phyloP scores from a whole-genome alignment of 2,797 vertebrate genomes.

The Girardinus metallicus region DNA sequence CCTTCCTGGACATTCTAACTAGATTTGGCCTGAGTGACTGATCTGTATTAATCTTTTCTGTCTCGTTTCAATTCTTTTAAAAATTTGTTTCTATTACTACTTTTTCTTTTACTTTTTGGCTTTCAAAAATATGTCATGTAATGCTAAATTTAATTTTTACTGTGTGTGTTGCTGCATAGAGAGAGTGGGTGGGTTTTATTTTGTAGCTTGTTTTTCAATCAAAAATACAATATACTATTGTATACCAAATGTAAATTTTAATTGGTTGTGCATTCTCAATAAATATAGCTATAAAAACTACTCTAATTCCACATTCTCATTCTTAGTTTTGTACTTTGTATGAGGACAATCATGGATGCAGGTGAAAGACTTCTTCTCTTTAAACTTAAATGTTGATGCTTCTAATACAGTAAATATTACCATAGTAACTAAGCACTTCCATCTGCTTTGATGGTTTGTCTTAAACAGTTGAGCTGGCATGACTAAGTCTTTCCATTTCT shows the following conservation, averaged over 20 bases:
- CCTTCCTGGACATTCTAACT: neutral
- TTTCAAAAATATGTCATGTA: neutral
- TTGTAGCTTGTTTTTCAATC: neutral
- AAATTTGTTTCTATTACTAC: too few species aligned
- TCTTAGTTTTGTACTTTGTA: neutral
- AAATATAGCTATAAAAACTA: neutral
- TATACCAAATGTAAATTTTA: neutral
- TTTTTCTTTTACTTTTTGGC: neutral
- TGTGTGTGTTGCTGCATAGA: neutral
- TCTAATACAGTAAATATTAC: neutral
- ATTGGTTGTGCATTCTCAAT: neutral
- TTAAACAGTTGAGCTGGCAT: neutral
- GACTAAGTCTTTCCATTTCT: conserved; percentile 2
- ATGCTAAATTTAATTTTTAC: neutral
- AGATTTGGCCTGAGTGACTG: neutral
- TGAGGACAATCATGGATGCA: too few species aligned
- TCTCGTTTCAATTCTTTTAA: neutral
- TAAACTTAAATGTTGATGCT: neutral
- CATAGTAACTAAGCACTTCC: neutral
- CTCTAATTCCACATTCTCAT: neutral
- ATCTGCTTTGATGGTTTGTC: neutral
- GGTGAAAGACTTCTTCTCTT: neutral
- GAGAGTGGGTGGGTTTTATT: neutral
- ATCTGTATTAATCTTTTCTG: neutral
- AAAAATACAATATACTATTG: neutral